These are phyloP conservation scores for Tipula confusa DNA, from an alignment of 2,888 invertebrate species.

Conservation along the genomic window DNA sequence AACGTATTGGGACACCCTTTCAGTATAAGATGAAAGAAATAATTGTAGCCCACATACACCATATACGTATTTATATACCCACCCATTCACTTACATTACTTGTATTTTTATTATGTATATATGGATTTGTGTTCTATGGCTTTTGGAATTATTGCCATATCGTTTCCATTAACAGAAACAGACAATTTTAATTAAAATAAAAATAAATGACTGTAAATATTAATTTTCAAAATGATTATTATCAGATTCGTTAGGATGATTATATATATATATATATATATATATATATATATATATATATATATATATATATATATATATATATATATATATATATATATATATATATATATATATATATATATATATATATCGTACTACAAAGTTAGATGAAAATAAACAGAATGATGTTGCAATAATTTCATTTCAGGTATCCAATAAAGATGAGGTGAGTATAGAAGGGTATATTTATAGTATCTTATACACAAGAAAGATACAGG, in stretches of 20 bases:
- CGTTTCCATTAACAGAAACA: constrained; percentile 20
- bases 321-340: neutral
- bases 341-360: neutral
- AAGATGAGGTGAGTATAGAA: neutral
- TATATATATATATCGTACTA: neutral
- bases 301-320: neutral
- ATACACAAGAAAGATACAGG: neutral
- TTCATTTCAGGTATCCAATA: neutral
- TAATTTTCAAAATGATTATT: constrained; percentile 13
- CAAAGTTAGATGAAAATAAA: neutral
- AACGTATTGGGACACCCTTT: too few relatives aligned
- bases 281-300: neutral
- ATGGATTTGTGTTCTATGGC: neutral
- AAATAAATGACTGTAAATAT: neutral
- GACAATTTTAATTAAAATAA: constrained; percentile 20
- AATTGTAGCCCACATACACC: neutral
- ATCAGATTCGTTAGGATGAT: neutral
- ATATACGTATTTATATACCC: neutral
- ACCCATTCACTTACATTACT: neutral
- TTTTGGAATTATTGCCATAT: neutral
- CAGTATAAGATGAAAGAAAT: too few relatives aligned
- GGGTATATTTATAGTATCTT: neutral
- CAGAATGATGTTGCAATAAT: neutral
- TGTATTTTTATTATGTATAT: neutral
- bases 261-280: neutral